These are phyloP conservation scores for Pseudorhombus dupliciocellatus DNA, from an alignment of 2,113 vertebrate genomes.

Conservation along the genomic window DNA sequence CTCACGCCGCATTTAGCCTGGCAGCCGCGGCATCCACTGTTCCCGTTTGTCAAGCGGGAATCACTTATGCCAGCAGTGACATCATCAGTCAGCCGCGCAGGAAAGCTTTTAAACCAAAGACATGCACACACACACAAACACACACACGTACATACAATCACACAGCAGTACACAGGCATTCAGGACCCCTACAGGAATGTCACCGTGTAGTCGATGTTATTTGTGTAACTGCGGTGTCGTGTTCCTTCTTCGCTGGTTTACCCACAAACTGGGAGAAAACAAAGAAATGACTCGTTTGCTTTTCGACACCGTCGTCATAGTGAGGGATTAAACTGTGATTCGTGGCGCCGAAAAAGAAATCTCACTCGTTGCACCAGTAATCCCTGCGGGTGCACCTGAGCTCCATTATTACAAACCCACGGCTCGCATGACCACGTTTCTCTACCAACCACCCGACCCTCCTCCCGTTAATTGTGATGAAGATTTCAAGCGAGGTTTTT, in stretches of 20 bases:
- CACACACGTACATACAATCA: background rate
- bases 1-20: constrained; percentile 63
- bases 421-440: constrained; percentile 11
- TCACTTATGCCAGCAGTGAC: constrained; percentile 58
- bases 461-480: constrained; percentile 34
- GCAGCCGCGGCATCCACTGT: constrained; percentile 59
- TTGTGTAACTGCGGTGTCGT: constrained; percentile 42
- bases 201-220: constrained; percentile 38
- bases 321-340: constrained; percentile 12
- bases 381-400: constrained; percentile 10
- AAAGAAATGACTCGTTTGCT: background rate
- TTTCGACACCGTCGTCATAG: background rate
- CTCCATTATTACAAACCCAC: constrained; percentile 25
- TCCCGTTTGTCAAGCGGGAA: constrained; percentile 66
- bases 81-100: constrained; percentile 54
- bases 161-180: constrained; percentile 11
- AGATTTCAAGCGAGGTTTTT: constrained; percentile 25
- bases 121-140: constrained; percentile 22
- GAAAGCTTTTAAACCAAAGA: constrained; percentile 66
- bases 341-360: constrained; percentile 1
- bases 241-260: constrained; percentile 7
- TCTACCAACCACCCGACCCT: constrained; percentile 6
- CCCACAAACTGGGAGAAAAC: background rate
- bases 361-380: constrained; percentile 1
- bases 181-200: constrained; percentile 39